phyloP scores from a whole-genome alignment of 1,140 invertebrate genomes.

The Drosophila truncata region DNA sequence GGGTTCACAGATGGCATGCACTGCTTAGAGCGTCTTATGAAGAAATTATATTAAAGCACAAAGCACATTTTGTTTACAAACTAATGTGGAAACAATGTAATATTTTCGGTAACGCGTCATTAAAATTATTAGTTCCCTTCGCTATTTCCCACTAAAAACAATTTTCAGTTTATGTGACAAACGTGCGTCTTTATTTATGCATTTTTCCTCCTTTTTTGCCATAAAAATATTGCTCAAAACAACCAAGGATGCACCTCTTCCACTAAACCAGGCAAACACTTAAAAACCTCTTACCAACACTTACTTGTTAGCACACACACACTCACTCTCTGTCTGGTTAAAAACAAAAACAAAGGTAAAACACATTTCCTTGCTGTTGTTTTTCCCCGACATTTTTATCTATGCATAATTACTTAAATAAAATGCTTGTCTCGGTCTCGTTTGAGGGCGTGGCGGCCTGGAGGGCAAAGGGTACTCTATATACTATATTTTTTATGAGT shows the following conservation, averaged over 20 bases:
- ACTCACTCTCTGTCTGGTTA: constrained; percentile 4
- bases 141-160: background rate
- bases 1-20: constrained; percentile 9
- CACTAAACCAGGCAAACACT: constrained; percentile 31
- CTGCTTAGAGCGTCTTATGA: no score
- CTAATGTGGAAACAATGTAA: background rate
- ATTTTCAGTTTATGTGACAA: constrained; percentile 9
- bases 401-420: constrained; percentile 72
- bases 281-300: constrained; percentile 36
- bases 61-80: background rate
- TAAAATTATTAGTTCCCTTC: constrained; percentile 1
- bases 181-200: background rate
- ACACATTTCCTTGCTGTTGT: constrained; percentile 23
- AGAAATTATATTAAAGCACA: background rate
- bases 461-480: constrained; percentile 27
- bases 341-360: constrained; percentile 33
- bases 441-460: constrained; percentile 17
- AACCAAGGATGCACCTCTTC: constrained; percentile 10
- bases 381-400: constrained; percentile 39
- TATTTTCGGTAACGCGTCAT: background rate
- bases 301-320: constrained; percentile 10
- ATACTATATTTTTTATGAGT: constrained; percentile 1
- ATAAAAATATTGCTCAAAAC: constrained; percentile 8
- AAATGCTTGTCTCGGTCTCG: constrained; percentile 50
- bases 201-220: constrained; percentile 1